Evolutionary conservation across 2,797 vertebrate species (phyloP), one percentile per base, ranked within the genome.

Genomic region (Gymnopithys bicolor): DNA sequence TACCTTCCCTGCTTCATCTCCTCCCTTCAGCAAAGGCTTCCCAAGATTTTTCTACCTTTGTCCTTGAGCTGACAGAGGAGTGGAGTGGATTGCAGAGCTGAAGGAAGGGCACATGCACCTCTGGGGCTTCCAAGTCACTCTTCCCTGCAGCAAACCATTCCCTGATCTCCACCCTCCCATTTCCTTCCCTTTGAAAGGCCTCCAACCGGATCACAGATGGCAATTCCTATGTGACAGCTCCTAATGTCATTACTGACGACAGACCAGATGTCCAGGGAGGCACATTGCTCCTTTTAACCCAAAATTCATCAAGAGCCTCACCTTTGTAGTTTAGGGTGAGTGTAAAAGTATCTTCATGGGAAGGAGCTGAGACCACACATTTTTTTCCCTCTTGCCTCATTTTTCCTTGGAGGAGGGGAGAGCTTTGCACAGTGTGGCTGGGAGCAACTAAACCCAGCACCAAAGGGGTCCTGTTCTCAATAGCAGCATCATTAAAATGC

Each of bases 201-300:
- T 89, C 81, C 3, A 19, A 74, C 68, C 6, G 0, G 81, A 85
- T 89, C 88, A 74, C 96, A 96, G 94, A 89, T 85, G 93, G 90
- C 90, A 89, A 90, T 94, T 95, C 92, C 81, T 74, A 11, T 18
- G 80, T 87, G 94, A 90, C 86, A 93, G 88, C 79, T 64, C 87
- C 75, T 74, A 89, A 84, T 55, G 78, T 64, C 93, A 74, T 93
- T 94, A 93, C 10, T 94, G 95, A 89, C 1, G 25, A 85, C 53
- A 48, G 68, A 83, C 84, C 94, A 92, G 84, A 94, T 95, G 92
- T 89, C 89, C 58, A 67, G 23, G 33, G 67, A 93, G 33, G 46
- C 64, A 62, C 25, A 83, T 39, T 60, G 67, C 33, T 90, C 52
- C 53, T 84, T 92, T 87, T 56, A 94, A 89, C 39, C 88, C 90